Base-by-base conservation (phyloP, 2,113 vertebrate genomes). In the Cygnus atratus region DNA sequence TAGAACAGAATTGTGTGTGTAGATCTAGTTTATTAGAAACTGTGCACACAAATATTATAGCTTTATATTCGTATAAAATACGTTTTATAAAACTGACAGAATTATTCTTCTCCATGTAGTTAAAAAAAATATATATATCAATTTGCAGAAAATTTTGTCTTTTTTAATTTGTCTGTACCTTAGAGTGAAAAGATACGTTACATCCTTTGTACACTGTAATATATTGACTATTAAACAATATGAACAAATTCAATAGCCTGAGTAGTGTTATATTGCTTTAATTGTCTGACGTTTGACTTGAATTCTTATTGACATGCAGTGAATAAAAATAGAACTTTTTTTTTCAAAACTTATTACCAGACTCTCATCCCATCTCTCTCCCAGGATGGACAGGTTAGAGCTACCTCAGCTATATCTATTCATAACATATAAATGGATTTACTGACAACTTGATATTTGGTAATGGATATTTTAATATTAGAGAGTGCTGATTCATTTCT, bases 401-500 rank as follows among this genome's bases (percentile, higher is more conserved):
- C 6, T 1, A 79, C 44, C 15, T 83, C 5, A 5, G 58, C 54
- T 76, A 41, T 14, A 13, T 81, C 16, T 87, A 54, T 58, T 84
- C 0, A 2, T 87, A 84, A 62, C 18, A 50, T 20, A 68, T 43
- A 67, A 84, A 84, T 72, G n/a, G 43, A 71, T 84, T 78, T 75
- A 78, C n/a, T 84, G 77, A 75, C 62, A 59, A 75, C 70, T 43
- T 61, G 55, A 26, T 89, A 67, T 65, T 89, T 46, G 4, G 20
- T 89, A 96, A 91, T 91, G 57, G 37, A 63, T 67, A 89, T 89
- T 92, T 95, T 89, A 87, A 84, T 92, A 84, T 55, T 75, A 43
- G n/a, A 84, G 21, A 82, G 28, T 82, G 43, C 52, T 46, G 37
- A 71, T 66, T 89, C 15, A 77, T 88, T 93, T 80, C 20, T 68